These are phyloP conservation scores for Caenorhabditis auriculariae DNA, from an alignment of 2,888 invertebrate species.

Conservation along the genomic window DNA sequence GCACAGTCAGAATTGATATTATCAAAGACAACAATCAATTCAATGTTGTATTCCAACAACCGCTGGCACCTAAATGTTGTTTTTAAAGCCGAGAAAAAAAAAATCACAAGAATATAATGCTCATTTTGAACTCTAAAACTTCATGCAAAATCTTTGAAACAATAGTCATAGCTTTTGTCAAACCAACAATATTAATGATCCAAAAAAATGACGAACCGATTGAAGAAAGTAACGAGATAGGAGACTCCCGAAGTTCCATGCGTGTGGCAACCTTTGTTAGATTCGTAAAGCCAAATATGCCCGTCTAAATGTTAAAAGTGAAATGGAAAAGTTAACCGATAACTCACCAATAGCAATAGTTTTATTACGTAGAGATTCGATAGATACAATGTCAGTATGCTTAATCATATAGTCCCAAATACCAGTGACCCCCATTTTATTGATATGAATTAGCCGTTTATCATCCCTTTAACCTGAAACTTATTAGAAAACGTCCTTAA, in stretches of 20 bases:
- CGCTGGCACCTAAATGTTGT: slow-evolving; percentile 25
- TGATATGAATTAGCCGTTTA: no score
- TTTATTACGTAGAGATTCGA: slow-evolving; percentile 23
- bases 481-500: no score
- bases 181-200: no score
- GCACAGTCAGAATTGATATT: no score
- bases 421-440: slow-evolving; percentile 35
- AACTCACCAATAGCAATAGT: slow-evolving; percentile 38
- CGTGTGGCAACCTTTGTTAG: slow-evolving; percentile 15
- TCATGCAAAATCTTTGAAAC: no score
- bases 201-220: no score
- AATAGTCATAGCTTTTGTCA: no score
- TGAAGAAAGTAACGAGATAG: slow-evolving; percentile 32
- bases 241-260: slow-evolving; percentile 18
- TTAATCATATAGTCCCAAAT: slow-evolving; percentile 33
- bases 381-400: slow-evolving; percentile 12
- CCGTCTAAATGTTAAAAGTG: slow-evolving; percentile 26
- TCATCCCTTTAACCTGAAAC: no score
- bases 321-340: neutral
- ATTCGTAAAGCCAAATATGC: slow-evolving; percentile 42
- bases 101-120: no score
- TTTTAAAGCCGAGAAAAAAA: no score
- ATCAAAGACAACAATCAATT: slow-evolving; percentile 35
- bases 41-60: slow-evolving; percentile 19
- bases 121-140: no score